These are phyloP conservation scores for Drosophila kambysellisi DNA, from an alignment of 2,888 invertebrate species.

Conservation along the genomic window DNA sequence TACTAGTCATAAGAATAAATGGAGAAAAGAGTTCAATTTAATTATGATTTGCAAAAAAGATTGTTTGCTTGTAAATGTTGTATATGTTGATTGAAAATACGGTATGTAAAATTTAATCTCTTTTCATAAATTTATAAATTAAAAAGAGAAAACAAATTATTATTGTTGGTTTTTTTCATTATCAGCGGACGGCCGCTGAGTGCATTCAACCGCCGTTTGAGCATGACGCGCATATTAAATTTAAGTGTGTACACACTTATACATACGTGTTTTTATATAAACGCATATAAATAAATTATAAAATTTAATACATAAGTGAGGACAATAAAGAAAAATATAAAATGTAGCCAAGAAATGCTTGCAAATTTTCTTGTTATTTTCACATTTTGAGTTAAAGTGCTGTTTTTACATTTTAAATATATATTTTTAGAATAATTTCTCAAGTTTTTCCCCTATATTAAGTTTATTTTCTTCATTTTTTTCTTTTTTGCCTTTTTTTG, in stretches of 20 bases:
- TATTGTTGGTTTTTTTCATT: slow-evolving; percentile 32
- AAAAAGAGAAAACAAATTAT: not conserved
- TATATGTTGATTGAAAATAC: not conserved
- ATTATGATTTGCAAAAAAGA: not conserved
- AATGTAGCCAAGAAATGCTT: slow-evolving; percentile 13
- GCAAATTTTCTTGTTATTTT: slow-evolving; percentile 3
- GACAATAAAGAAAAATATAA: slow-evolving; percentile 4
- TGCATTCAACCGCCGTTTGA: slow-evolving; percentile 71
- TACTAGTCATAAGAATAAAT: not conserved
- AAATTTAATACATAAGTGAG: slow-evolving; percentile 16
- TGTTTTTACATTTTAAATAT: slow-evolving; percentile 13
- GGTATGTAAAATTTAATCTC: slow-evolving; percentile 20
- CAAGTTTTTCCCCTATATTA: slow-evolving; percentile 37
- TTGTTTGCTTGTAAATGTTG: not conserved
- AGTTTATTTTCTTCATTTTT: slow-evolving; percentile 15
- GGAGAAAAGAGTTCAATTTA: not conserved
- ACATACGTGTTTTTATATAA: slow-evolving; percentile 4
- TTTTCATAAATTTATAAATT: slow-evolving; percentile 5
- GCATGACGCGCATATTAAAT: slow-evolving; percentile 52
- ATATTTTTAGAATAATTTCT: slow-evolving; percentile 45
- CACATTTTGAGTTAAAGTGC: slow-evolving; percentile 3
- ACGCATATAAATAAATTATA: slow-evolving; percentile 19
- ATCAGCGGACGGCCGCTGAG: slow-evolving; percentile 59
- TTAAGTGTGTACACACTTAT: slow-evolving; percentile 19
- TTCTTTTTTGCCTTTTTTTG: slow-evolving; percentile 28